Evolutionary conservation across 2,797 vertebrate species (phyloP).

Genomic region (Alfaro cultratus): DNA sequence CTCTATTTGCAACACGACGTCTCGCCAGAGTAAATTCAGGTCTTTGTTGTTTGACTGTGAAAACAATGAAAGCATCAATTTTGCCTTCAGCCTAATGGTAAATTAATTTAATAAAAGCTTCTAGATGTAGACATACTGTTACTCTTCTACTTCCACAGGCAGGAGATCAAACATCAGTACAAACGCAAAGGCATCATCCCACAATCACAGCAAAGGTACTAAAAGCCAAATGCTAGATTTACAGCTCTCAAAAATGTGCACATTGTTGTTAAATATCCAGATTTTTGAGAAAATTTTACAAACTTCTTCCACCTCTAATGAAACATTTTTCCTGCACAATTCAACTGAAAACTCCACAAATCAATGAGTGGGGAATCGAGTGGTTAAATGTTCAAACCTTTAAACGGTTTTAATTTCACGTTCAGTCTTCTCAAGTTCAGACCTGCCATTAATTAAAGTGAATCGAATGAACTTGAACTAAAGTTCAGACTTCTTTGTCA

Average conservation of each 20-base stretch:
- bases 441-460: neutral
- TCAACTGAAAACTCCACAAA: neutral
- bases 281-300: neutral
- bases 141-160: constrained; percentile 14
- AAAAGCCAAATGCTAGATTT: constrained; percentile 7
- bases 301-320: neutral
- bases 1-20: neutral
- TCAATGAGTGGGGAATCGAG: neutral
- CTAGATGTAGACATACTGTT: constrained; percentile 19
- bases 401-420: neutral
- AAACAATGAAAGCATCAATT: neutral
- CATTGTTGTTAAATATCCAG: neutral
- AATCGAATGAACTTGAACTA: neutral
- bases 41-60: constrained; percentile 5
- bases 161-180: neutral
- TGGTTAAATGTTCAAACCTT: neutral
- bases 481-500: neutral
- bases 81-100: neutral
- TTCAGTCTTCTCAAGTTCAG: neutral
- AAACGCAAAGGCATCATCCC: constrained; percentile 30
- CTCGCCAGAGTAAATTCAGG: constrained; percentile 51
- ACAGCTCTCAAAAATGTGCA: neutral
- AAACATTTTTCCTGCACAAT: neutral
- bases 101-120: constrained; percentile 3
- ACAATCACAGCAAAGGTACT: constrained; percentile 55